Evolutionary conservation across 2,113 vertebrate genomes (phyloP), one percentile per base, ranked within the genome.

Genomic region (Dolichallabes microphthalmus): DNA sequence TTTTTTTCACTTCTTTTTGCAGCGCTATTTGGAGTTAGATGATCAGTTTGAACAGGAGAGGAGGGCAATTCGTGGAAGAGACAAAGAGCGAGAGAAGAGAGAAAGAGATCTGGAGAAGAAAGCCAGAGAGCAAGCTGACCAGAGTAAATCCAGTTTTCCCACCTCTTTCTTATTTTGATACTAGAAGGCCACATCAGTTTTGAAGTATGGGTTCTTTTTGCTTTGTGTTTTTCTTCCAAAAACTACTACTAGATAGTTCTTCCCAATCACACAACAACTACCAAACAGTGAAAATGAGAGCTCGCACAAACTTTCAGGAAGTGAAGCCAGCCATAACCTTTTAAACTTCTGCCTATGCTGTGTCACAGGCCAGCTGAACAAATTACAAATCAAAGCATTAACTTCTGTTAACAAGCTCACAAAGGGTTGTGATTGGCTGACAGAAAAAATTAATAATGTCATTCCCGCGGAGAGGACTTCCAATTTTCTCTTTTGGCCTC

Each of bases 1-100:
- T 6, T 15, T 39, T 27, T 79, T 4, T 61, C 25, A 63, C 10
- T 73, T 39, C 17, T 45, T 7, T 45, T 45, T 89, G 30, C 68
- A 85, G 86, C 82, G 85, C 50, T 95, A 93, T 88, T 85, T 95
- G 82, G 95, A 95, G 88, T 86, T 95, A 64, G 95, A 95, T 61
- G 95, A 95, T 88, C 94, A 94, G 87, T 93, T 91, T 68, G 95
- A 95, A 82, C 94, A 94, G 58, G 95, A 95, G 85, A 91, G 94
- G 85, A 91, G 93, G 89, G 88, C 90, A 30, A 90, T 94, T 89
- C 92, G 88, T 84, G 92, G 82, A 53, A 92, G 94, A 85, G 94
- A 95, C 17, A 93, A 92, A 61, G 93, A 94, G 90, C 88, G 90
- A n/a, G 94, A 94, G 86, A 90, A 83, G 27, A 84, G 94, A 77